Evolutionary conservation across 2,888 invertebrate species (phyloP).

Genomic region (Hyppa rectilinea): DNA sequence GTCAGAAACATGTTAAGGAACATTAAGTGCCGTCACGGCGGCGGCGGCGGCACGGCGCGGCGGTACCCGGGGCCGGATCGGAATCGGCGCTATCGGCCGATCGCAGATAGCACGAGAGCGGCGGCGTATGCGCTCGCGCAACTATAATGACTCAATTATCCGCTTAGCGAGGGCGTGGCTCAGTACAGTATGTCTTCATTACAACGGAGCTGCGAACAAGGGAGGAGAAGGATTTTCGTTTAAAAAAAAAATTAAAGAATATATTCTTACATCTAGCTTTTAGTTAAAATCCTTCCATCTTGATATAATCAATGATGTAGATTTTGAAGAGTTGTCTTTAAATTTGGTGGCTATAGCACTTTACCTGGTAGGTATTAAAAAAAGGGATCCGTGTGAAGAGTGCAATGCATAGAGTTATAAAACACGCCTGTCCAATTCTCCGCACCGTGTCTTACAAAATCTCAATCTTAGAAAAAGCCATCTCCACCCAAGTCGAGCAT

Average conservation of each 20-base stretch:
- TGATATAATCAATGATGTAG: neutral
- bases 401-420: neutral
- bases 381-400: neutral
- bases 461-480: no score
- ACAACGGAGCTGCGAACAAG: slow-evolving; percentile 70
- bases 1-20: slow-evolving; percentile 35
- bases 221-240: slow-evolving; percentile 68
- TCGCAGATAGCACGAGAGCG: slow-evolving; percentile 78
- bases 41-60: slow-evolving; percentile 12
- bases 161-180: slow-evolving; percentile 88
- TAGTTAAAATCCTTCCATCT: neutral
- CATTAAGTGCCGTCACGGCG: slow-evolving; percentile 48
- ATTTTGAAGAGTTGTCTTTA: neutral
- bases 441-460: neutral
- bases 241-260: neutral
- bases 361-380: neutral
- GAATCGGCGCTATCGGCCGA: slow-evolving; percentile 77
- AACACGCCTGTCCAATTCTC: no score
- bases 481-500: slow-evolving; percentile 69
- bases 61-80: slow-evolving; percentile 79
- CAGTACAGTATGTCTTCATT: slow-evolving; percentile 88
- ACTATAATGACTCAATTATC: slow-evolving; percentile 91
- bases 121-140: slow-evolving; percentile 83
- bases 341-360: neutral
- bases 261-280: neutral